Evolutionary conservation across 1,140 invertebrate species (phyloP), one percentile per base, ranked within the genome.

Genomic region (Sminthurides bifidus): DNA sequence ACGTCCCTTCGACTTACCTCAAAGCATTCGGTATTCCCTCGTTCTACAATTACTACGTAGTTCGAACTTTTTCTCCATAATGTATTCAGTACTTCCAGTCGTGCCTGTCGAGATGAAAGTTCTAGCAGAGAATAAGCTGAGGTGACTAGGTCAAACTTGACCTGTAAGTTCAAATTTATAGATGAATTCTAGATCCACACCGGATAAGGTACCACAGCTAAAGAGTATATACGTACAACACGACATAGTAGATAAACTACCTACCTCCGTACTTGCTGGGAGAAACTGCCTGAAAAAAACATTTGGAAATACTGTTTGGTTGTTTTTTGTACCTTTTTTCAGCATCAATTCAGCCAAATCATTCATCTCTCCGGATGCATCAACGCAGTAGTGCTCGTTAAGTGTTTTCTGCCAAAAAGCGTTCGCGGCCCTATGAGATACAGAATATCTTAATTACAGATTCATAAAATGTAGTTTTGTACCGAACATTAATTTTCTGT

Each of bases 31-130:
- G 79, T 82, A 0, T 81, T 83, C 5, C 92, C 92, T 64, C 83
- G 76, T 72, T 95, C 91, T 14, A 91, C 77, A 35, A 95, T 73
- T 31, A 95, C 76, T 61, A 94, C 72, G 69, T 85, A 89, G 15
- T 81, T 77, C 56, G 80, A 74, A 12, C 88, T 90, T 74, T 89
- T 92, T 37, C 79, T 79, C 90, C 91, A 94, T 15, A 93, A 72
- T 66, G 82, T 85, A 19, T 82, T 71, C 56, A 92, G 69, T 0
- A 77, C 76, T 66, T 87, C 76, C 19, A 89, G 68, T 49, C 91
- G 75, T 31, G 72, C 73, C 66, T 79, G 72, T 50, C 74, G 69
- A 55, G 76, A 76, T 5, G 82, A 81, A 48, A 92, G 68, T 70
- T 94, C 91, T 54, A 92, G 76, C 43, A 93, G 73, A 1, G 86